These are phyloP conservation scores for Napeogenes sylphis DNA, from an alignment of 2,888 invertebrate genomes.

Conservation along the genomic window DNA sequence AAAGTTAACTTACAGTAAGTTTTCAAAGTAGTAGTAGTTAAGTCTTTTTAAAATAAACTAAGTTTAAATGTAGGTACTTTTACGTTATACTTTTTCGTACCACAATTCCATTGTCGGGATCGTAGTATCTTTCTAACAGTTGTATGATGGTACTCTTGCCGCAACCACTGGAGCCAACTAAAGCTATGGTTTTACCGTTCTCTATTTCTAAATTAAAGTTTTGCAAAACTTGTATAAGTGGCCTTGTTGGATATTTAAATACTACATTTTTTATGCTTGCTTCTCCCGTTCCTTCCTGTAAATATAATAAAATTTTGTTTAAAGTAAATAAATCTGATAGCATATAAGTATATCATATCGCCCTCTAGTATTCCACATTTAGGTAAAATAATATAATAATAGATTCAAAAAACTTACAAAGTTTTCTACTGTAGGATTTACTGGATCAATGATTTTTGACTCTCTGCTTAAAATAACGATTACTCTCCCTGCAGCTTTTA, in stretches of 20 bases:
- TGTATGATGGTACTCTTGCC: constrained; percentile 94
- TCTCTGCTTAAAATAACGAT: constrained; percentile 79
- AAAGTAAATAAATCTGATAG: too few species aligned
- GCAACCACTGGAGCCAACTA: constrained; percentile 90
- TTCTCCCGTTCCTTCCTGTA: constrained; percentile 79
- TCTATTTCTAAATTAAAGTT: constrained; percentile 80
- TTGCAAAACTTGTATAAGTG: constrained; percentile 82
- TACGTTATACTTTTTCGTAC: constrained; percentile 51
- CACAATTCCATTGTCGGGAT: constrained; percentile 82
- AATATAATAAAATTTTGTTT: constrained; percentile 11
- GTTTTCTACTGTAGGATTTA: constrained; percentile 50
- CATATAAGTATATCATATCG: too few species aligned
- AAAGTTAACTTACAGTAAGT: too few species aligned
- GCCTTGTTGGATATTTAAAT: constrained; percentile 88
- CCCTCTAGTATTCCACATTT: too few species aligned
- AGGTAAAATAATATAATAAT: too few species aligned
- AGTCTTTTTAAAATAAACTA: too few species aligned
- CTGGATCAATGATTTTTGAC: constrained; percentile 78
- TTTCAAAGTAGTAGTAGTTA: too few species aligned
- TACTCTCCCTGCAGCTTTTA: constrained; percentile 83
- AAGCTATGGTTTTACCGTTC: constrained; percentile 83
- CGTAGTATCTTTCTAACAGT: constrained; percentile 90
- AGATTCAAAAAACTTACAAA: constrained; percentile 50
- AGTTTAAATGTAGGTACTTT: too few species aligned
- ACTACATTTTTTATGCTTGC: constrained; percentile 83